Evolutionary conservation across 1,140 invertebrate genomes (phyloP), one percentile per base, ranked within the genome.

Genomic region (Aplysia californica): DNA sequence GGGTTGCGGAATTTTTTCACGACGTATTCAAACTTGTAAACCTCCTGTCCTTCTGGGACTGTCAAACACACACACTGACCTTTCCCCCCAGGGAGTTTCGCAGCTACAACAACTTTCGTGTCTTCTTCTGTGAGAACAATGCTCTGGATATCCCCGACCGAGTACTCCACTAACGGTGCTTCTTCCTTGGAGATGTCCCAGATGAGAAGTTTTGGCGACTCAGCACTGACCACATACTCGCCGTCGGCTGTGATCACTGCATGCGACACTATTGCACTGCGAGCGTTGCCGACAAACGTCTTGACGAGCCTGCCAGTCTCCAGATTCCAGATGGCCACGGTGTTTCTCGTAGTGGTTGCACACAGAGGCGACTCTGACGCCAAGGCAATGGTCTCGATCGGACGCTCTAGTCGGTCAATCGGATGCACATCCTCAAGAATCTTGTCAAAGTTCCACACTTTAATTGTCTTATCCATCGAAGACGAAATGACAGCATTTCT

Each of bases 381-480:
- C 2, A 89, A 69, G 68, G 83, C 76, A 31, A 99, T 95, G 31
- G 94, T 93, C 89, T 99, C 97, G 73, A 99, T 96, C 83, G 97
- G 96, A 65, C 98, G 90, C 87, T 99, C 98, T 87, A 98, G 96
- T 61, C 97, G 91, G 85, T 99, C 96, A 79, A 99, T 97, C 23
- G 96, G 95, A 87, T 98, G 95, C 3, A 99, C 97, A 91, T 98
- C 96, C 87, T 99, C 97, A 85, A 98, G 97, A 83, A 99, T 98
- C 86, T 99, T 99, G 86, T 99, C 97, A 76, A 99, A 97, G 89
- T 99, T 99, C 98, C 98, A 99, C 0, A 99, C 97, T 92, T 99
- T 98, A 0, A 99, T 97, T 0, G 96, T 97, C 78, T 97, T 93
- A 90, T 99, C 98, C 68, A 99, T 98, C 0, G 97, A 99, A 0